Percentiles rank a stretch among this genome's conserved stretches.
These are phyloP conservation scores for Nycticorax nycticorax DNA, from an alignment of 2,113 vertebrate species.

Conservation along the genomic window DNA sequence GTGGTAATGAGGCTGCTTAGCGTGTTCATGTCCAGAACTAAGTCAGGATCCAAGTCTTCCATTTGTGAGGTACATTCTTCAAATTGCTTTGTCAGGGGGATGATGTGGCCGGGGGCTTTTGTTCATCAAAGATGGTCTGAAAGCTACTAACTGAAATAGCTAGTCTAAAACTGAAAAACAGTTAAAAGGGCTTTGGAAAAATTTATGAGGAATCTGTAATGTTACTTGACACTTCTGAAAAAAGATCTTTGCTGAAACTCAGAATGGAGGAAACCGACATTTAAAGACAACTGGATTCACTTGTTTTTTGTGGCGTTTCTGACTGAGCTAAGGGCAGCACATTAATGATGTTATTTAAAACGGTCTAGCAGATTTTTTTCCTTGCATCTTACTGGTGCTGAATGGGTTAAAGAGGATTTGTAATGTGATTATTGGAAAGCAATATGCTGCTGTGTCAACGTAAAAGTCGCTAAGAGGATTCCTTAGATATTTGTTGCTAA, in stretches of 20 bases:
- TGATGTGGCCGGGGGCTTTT: neutral
- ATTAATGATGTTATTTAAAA: constrained; percentile 10
- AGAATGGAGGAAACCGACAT: neutral
- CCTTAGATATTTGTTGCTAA: constrained; percentile 72
- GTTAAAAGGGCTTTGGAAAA: neutral
- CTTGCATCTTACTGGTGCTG: neutral
- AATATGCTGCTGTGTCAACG: constrained; percentile 65
- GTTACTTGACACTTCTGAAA: neutral
- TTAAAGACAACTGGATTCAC: neutral
- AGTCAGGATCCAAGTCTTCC: constrained; percentile 95
- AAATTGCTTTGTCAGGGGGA: neutral
- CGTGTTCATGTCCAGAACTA: constrained; percentile 98
- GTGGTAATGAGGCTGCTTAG: constrained; percentile 97
- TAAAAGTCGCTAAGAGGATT: constrained; percentile 77
- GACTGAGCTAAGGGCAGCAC: neutral
- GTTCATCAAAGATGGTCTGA: neutral
- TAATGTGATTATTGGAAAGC: constrained; percentile 70
- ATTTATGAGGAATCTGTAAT: neutral
- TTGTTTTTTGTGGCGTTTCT: neutral
- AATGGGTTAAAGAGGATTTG: constrained; percentile 68
- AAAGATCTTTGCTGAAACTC: neutral
- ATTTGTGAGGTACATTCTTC: constrained; percentile 85
- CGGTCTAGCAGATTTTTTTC: neutral
- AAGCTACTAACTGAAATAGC: neutral
- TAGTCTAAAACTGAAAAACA: neutral